A percentile compares a stretch with the other conserved stretches of the same genome.
These are phyloP conservation scores for Anneissia japonica DNA, from an alignment of 35 echinoderm and acorn worm genomes.

Conservation along the genomic window DNA sequence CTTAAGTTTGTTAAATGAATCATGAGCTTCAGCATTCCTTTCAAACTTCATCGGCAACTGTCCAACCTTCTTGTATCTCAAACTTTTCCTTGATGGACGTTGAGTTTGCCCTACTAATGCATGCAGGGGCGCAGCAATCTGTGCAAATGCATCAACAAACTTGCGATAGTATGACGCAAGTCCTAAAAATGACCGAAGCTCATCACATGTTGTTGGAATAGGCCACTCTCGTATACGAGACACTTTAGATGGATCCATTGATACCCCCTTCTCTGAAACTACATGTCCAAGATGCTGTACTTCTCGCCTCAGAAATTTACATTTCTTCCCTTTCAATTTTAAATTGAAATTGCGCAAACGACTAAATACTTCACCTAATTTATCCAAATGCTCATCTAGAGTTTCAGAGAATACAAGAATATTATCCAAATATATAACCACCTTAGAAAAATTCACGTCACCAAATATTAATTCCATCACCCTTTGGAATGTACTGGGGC, in stretches of 20 bases:
- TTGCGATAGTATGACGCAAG: constrained; percentile 18
- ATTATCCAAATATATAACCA: too few relatives aligned
- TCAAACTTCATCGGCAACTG: background rate
- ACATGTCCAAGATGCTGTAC: constrained; percentile 11
- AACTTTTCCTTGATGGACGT: too few relatives aligned
- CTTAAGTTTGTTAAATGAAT: background rate
- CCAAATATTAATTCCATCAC: background rate
- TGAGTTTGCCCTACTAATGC: too few relatives aligned
- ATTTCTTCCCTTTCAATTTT: constrained; percentile 19
- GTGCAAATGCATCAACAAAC: constrained; percentile 28
- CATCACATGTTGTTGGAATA: background rate
- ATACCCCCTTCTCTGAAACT: background rate
- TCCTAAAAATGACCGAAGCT: constrained; percentile 13
- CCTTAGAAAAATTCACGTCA: background rate
- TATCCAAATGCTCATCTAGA: too few relatives aligned
- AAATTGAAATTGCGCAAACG: background rate
- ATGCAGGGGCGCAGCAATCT: constrained; percentile 8
- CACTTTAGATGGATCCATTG: background rate
- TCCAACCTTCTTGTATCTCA: too few relatives aligned
- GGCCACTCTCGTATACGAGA: background rate
- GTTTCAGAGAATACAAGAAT: too few relatives aligned
- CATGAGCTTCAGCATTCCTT: background rate
- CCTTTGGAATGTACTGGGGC: background rate
- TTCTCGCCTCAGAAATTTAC: background rate
- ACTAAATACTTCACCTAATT: too few relatives aligned